Evolutionary conservation across 2,113 vertebrate species (phyloP), one percentile per base, ranked within the genome.

Genomic region (Myanophis thanlyinensis): DNA sequence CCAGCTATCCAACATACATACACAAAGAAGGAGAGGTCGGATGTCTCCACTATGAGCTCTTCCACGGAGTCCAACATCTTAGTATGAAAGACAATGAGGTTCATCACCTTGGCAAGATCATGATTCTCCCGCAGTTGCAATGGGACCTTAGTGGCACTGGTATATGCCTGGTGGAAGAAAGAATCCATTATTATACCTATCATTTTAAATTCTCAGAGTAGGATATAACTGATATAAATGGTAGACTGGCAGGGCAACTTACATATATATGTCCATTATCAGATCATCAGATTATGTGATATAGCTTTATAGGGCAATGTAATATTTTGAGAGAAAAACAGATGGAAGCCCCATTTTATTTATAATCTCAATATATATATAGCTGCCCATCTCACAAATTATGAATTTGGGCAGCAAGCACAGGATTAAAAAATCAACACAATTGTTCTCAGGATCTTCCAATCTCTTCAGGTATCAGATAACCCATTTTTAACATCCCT

Each of bases 1-100:
- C 35, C 59, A 15, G 12, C 20, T 40, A 30, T 6, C 3, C 20
- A 30, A 35, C 46, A 46, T 10, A 95, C 98, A 91, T 91, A 99
- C 99, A 98, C 98, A 27, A 99, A 96, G 84, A 97, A 97, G 10
- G 98, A 98, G 67, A 99, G 95, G 52, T 99, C 98, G 0, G 98
- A 98, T 4, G 98, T 97, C 93, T 99, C 98, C 1, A 96, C 95
- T 84, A 99, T 95, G 73, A 99, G 91, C 44, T 98, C 97, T 7
- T 98, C 98, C 67, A 98, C 12, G 0, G 95, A 97, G 94, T 99
- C 99, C 80, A 99, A 96, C 98, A 99, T 98, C 93, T 94, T 97
- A n/a, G 98, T 98, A 96, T 99, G 99, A 97, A 99, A 99, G 93
- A 98, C 96, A 11, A 98, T 98, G 97, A 98, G 92, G 97, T 98